Conservation (phyloP, 2,797 vertebrate species). For the Thunnus albacares region DNA sequence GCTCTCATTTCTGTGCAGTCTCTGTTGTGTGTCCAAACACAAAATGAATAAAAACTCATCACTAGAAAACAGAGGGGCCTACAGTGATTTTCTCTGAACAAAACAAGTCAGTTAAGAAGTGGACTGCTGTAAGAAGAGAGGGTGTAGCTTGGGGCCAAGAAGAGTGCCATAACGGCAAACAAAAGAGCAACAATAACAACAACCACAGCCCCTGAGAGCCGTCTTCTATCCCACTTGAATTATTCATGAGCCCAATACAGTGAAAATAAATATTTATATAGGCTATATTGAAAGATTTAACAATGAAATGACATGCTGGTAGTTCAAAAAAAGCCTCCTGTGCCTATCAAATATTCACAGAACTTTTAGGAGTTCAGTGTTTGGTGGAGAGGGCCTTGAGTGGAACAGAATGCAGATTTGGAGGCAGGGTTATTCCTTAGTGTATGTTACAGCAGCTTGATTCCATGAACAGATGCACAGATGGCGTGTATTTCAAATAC, state of each 20-base stretch:
- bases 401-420: slow-evolving; percentile 33
- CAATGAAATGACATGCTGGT: slow-evolving; percentile 41
- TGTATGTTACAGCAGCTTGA: slow-evolving; percentile 29
- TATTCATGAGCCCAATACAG: slow-evolving; percentile 61
- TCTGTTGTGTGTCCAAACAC: background rate
- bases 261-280: slow-evolving; percentile 70
- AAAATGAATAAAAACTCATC: slow-evolving; percentile 27
- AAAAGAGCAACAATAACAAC: slow-evolving; percentile 68
- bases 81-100: slow-evolving; percentile 58
- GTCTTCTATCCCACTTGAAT: slow-evolving; percentile 53
- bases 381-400: slow-evolving; percentile 22
- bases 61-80: slow-evolving; percentile 35
- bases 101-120: slow-evolving; percentile 49
- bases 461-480: slow-evolving; percentile 20
- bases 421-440: slow-evolving; percentile 7
- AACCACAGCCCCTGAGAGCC: slow-evolving; percentile 49
- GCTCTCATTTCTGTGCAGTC: background rate
- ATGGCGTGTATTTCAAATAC: slow-evolving; percentile 10
- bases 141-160: slow-evolving; percentile 43
- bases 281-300: slow-evolving; percentile 63
- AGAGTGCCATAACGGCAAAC: slow-evolving; percentile 52
- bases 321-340: slow-evolving; percentile 35
- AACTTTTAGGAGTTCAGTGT: slow-evolving; percentile 45
- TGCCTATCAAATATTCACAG: slow-evolving; percentile 46
- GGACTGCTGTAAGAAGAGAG: slow-evolving; percentile 33